Base-by-base conservation (phyloP, 2,797 vertebrate species). In the Lepilemur septentrionalis region DNA sequence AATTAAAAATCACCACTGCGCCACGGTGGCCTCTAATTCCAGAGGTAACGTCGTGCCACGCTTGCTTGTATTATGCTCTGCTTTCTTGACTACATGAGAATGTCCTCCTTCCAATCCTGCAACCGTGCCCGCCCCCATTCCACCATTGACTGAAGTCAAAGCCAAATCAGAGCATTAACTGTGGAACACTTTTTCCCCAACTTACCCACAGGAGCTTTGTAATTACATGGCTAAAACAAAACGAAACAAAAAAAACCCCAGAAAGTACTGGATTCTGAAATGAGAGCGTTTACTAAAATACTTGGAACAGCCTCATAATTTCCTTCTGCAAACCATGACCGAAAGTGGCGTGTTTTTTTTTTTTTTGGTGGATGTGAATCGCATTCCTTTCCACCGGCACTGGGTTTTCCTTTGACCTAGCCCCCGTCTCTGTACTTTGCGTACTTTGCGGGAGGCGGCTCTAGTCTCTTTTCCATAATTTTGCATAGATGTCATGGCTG, bases 381-480 rank as follows among this genome's bases (percentile, higher is more conserved):
- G 2, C 30, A 5, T 78, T 72, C 72, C 84, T 94, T 95, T 83
- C 75, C 3, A 1, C 8, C 7, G 0, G 41, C 4, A 18, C 82
- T 13, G 8, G 41, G 1, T n/a, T 83, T 90, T 23, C 63, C 43
- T 50, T 59, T 65, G 81, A 14, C 75, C 87, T 14, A 15, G 67
- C 25, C n/a, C 87, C n/a, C 12, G 20, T 35, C 89, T 82, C 41
- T 38, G 0, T 35, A 17, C 23, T 92, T 87, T 73, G 70, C 75
- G 0, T 35, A 17, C 23, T 92, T 87, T 73, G 70, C 75, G 38
- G 41, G 80, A 22, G 57, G 50, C 0, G 10, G 55, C 65, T 88
- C 18, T 14, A 4, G 79, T 67, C 35, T 22, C 25, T 92, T 65
- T 97, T 25, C 80, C 80, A 30, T 78, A 17, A 25, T 46, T 97